A percentile compares a stretch with the other conserved stretches of the same genome.
Evolutionary conservation across 2,888 invertebrate species (phyloP).

Genomic region (Carterocephalus palaemon): DNA sequence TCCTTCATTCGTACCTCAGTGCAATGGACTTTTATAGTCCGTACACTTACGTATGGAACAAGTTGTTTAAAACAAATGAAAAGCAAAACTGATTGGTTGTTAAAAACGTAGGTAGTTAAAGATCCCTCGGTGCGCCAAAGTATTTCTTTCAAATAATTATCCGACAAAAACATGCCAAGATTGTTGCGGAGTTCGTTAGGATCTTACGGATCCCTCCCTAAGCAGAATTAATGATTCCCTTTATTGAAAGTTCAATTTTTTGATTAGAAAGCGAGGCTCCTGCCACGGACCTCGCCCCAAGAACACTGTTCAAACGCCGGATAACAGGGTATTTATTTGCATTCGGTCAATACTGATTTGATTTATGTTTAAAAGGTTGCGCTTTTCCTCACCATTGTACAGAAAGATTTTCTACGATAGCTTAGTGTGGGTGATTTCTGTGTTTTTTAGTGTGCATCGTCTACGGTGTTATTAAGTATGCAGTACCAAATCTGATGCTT

Average conservation of each 20-base stretch:
- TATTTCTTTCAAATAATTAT: conserved; percentile 63
- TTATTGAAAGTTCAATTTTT: conserved; percentile 86
- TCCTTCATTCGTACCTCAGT: too few relatives aligned
- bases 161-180: conserved; percentile 71
- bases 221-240: conserved; percentile 84
- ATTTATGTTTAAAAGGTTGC: conserved; percentile 50
- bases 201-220: conserved; percentile 57
- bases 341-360: conserved; percentile 69
- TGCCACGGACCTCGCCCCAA: conserved; percentile 45
- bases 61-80: too few relatives aligned
- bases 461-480: neutral
- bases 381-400: conserved; percentile 21
- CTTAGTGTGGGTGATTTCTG: neutral
- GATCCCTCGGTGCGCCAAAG: conserved; percentile 32
- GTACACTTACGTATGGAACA: too few relatives aligned
- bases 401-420: conserved; percentile 1
- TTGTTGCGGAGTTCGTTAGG: conserved; percentile 68
- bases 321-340: conserved; percentile 73
- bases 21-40: too few relatives aligned
- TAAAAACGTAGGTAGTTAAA: conserved; percentile 20
- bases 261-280: conserved; percentile 76
- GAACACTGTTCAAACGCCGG: conserved; percentile 71
- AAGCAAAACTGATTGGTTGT: conserved; percentile 1
- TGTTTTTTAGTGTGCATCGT: too few relatives aligned
- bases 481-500: too few relatives aligned